Evolutionary conservation across 2,113 vertebrate genomes (phyloP), one percentile per base, ranked within the genome.

Genomic region (Rutilus rutilus): DNA sequence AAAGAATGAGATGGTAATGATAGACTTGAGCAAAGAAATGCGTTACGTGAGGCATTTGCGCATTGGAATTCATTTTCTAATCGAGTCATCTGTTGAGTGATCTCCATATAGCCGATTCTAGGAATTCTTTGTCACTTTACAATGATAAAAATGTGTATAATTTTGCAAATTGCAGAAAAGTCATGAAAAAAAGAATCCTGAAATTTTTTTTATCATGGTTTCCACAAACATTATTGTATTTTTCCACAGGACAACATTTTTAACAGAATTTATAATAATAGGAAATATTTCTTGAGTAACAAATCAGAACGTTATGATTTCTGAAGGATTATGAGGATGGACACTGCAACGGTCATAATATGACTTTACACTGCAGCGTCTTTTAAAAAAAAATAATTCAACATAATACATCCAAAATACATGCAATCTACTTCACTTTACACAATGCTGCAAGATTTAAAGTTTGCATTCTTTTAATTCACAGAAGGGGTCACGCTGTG

Each of bases 1-100:
- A 76, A 83, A 54, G 87, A 83, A 83, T 78, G 47, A 69, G 71
- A 85, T 84, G 64, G 75, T 78, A 60, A 33, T 79, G 82, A 85
- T 74, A n/a, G 57, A 85, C 42, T 8, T 39, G 39, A 42, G 47
- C 36, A 45, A 85, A 67, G 60, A 78, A 77, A 39, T 78, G 21
- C 39, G 8, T 54, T 47, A 25, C 47, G 6, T 25, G 30, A 65
- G 27, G 75, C 25, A 10, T 39, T 52, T 87, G 54, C 52, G 42
- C 42, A 33, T 17, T 73, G 67, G 11, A 79, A 80, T 79, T 42
- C n/a, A 42, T 52, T 85, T 52, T 25, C 50, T 50, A 60, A 45
- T 59, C 8, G 21, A 45, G 76, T 12, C 54, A 57, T 23, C 54
- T 57, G 7, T 42, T 9, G 6, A 60, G 33, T 60, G 36, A 69